Evolutionary conservation across 2,797 vertebrate genomes (phyloP).

Genomic region (Varecia variegata): DNA sequence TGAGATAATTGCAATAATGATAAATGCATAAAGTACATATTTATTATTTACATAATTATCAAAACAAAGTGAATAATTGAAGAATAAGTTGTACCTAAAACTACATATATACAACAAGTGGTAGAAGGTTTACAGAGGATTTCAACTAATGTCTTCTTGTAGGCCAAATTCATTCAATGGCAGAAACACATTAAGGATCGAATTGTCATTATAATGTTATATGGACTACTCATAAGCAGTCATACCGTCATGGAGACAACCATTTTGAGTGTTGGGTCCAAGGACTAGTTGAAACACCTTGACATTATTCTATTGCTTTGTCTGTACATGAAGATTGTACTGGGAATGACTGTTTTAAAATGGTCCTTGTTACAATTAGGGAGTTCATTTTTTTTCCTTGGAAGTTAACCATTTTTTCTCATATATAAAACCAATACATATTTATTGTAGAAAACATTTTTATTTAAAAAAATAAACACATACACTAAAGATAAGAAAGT

Average conservation of each 20-base stretch:
- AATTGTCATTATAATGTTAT: not conserved
- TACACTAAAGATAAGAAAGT: not conserved
- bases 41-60: not conserved
- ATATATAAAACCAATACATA: not conserved
- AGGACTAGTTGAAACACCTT: not conserved
- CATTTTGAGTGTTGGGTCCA: not conserved
- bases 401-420: not conserved
- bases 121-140: not conserved
- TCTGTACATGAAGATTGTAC: not conserved
- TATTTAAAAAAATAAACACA: not conserved
- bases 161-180: not conserved
- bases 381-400: not conserved
- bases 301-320: not conserved
- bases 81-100: not conserved
- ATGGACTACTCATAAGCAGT: not conserved
- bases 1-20: not conserved
- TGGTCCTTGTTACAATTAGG: not conserved
- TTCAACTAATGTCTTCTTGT: not conserved
- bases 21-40: not conserved
- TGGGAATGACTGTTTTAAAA: not conserved
- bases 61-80: not conserved
- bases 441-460: not conserved
- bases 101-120: not conserved
- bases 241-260: not conserved
- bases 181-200: not conserved